Evolutionary conservation across 2,888 invertebrate genomes (phyloP).

Genomic region (Agrotis exclamationis): DNA sequence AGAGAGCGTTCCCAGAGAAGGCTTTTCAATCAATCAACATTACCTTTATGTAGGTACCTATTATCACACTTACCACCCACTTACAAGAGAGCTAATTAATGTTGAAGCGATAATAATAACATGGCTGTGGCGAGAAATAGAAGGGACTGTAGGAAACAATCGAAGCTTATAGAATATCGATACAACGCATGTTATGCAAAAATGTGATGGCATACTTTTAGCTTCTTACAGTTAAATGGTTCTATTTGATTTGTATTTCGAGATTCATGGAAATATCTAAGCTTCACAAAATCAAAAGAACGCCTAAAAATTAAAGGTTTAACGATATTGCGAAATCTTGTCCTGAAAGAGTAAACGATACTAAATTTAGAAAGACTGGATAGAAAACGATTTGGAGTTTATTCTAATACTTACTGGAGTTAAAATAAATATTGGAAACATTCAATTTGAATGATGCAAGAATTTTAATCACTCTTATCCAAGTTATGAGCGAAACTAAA

Average conservation of each 20-base stretch:
- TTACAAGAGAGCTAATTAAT: constrained; percentile 49
- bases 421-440: neutral
- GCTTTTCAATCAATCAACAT: constrained; percentile 52
- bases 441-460: neutral
- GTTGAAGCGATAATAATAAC: constrained; percentile 62
- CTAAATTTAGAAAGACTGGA: constrained; percentile 10
- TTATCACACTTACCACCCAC: constrained; percentile 28
- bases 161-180: constrained; percentile 61
- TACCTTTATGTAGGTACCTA: constrained; percentile 34
- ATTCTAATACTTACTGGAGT: no score
- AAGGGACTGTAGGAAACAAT: constrained; percentile 55
- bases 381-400: no score
- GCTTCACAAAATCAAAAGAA: neutral
- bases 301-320: neutral
- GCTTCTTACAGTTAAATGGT: constrained; percentile 15
- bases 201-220: constrained; percentile 56
- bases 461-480: constrained; percentile 14
- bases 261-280: neutral
- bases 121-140: constrained; percentile 44
- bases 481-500: constrained; percentile 18
- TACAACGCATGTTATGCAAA: constrained; percentile 48
- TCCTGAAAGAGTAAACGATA: neutral
- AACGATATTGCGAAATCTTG: neutral
- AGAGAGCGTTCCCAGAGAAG: constrained; percentile 19
- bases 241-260: constrained; percentile 27